These are phyloP conservation scores for Eucidaris tribuloides DNA, from an alignment of 35 echinoderm and acorn worm genomes.

Conservation along the genomic window DNA sequence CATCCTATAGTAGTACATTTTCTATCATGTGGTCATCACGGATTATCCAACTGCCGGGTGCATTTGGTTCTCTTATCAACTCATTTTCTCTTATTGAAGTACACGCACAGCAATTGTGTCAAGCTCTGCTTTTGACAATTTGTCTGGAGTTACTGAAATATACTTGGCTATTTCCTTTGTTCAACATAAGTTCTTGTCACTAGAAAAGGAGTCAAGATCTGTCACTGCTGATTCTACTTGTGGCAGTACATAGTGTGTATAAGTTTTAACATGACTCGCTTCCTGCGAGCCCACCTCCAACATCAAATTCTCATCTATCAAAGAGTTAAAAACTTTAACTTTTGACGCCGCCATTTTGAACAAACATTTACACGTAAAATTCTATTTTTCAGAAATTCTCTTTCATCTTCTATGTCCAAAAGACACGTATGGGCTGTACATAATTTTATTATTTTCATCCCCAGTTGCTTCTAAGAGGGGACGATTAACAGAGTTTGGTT, in stretches of 20 bases:
- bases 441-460: slow-evolving; percentile 41
- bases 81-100: too few relatives aligned
- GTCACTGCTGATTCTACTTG: not conserved
- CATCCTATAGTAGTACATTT: too few relatives aligned
- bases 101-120: not conserved
- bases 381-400: not conserved
- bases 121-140: not conserved
- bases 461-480: slow-evolving; percentile 32
- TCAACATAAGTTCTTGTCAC: not conserved
- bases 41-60: too few relatives aligned
- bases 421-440: not conserved
- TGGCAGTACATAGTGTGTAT: slow-evolving; percentile 26
- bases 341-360: not conserved
- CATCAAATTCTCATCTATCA: slow-evolving; percentile 56
- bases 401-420: not conserved
- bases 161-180: slow-evolving; percentile 15
- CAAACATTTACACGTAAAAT: not conserved
- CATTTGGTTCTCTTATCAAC: too few relatives aligned
- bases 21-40: too few relatives aligned
- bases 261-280: slow-evolving; percentile 41
- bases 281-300: slow-evolving; percentile 24
- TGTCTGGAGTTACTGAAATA: slow-evolving; percentile 19
- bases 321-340: slow-evolving; percentile 22
- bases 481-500: slow-evolving; percentile 7
- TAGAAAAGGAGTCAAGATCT: not conserved